These are phyloP conservation scores for Thamnaconus septentrionalis DNA, from an alignment of 2,113 vertebrate genomes.

Conservation along the genomic window DNA sequence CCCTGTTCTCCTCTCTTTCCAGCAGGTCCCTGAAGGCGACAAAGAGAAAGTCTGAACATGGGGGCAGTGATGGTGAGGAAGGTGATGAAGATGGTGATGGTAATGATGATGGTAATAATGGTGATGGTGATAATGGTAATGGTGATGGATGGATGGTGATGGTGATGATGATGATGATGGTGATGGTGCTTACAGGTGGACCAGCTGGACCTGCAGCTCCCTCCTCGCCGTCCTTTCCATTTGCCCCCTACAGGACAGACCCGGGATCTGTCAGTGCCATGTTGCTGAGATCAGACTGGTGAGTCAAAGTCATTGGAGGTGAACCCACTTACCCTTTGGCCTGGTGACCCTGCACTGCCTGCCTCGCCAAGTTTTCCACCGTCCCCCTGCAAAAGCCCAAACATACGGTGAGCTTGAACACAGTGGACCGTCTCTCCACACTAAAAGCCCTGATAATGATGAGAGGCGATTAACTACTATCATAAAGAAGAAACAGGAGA, in stretches of 20 bases:
- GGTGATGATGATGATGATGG: neutral
- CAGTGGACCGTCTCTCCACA: too few relatives aligned
- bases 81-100: neutral
- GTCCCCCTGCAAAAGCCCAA: constrained; percentile 81
- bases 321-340: constrained; percentile 85
- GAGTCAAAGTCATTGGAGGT: neutral
- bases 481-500: too few relatives aligned
- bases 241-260: constrained; percentile 80
- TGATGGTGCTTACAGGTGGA: constrained; percentile 85
- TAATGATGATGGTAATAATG: neutral
- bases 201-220: constrained; percentile 89
- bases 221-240: constrained; percentile 96
- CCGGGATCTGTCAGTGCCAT: neutral
- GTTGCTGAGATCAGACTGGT: neutral
- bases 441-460: neutral
- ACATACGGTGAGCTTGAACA: neutral
- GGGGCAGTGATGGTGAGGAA: neutral
- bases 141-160: neutral
- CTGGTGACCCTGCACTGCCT: constrained; percentile 85
- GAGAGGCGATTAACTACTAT: neutral
- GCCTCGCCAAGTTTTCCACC: constrained; percentile 91
- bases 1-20: constrained; percentile 97
- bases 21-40: constrained; percentile 79
- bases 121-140: constrained; percentile 10
- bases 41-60: neutral